Percentiles rank a stretch among this genome's conserved stretches.
phyloP scores from a whole-genome alignment of 2,888 invertebrate species.

The Chloromyia formosa region DNA sequence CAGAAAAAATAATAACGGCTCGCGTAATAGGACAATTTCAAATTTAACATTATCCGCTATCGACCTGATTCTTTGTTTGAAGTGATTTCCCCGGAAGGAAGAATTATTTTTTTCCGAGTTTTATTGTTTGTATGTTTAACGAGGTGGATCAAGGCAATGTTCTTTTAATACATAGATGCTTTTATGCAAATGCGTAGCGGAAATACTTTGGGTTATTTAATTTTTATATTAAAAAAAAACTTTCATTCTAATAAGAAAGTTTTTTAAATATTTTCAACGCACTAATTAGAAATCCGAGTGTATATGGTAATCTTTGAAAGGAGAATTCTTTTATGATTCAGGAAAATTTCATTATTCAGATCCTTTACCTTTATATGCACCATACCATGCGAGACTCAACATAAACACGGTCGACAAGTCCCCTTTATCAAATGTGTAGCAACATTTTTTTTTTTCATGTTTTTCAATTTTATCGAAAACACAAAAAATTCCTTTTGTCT shows the following conservation, averaged over 20 bases:
- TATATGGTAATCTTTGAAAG: background rate
- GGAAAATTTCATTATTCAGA: background rate
- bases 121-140: background rate
- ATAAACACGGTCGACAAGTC: background rate
- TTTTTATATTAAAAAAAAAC: too few species aligned
- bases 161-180: background rate
- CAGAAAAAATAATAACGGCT: conserved; percentile 35
- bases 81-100: background rate
- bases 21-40: conserved; percentile 29
- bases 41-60: conserved; percentile 18
- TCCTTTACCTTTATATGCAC: background rate
- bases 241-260: too few species aligned
- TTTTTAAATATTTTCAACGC: too few species aligned
- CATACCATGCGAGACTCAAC: background rate
- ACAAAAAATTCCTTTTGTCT: conserved; percentile 47
- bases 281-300: background rate
- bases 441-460: too few species aligned
- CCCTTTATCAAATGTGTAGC: background rate
- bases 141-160: background rate
- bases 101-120: background rate
- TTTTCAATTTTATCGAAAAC: conserved; percentile 14
- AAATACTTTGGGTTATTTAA: too few species aligned
- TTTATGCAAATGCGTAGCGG: too few species aligned
- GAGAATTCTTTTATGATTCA: conserved; percentile 1
- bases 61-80: conserved; percentile 7